Conservation (phyloP, 2,888 invertebrate species). For the Drosophila lacicola region DNA sequence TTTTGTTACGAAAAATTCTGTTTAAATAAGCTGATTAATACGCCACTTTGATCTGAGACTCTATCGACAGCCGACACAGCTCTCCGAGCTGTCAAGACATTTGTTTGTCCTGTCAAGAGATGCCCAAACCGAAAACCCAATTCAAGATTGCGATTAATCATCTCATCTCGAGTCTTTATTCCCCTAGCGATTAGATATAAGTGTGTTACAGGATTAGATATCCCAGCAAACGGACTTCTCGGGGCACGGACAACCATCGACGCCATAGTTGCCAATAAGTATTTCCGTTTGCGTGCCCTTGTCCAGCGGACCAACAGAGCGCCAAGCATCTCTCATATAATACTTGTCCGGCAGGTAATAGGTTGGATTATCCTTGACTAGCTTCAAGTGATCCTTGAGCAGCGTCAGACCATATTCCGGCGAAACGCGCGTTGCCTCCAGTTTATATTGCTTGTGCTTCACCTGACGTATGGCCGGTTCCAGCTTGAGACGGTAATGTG, state of each 20-base stretch:
- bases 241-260: slow-evolving; percentile 69
- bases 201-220: slow-evolving; percentile 33
- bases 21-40: neutral
- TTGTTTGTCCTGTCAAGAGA: neutral
- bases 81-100: neutral
- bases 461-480: slow-evolving; percentile 55
- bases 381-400: slow-evolving; percentile 47
- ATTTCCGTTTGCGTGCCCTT: slow-evolving; percentile 63
- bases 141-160: neutral
- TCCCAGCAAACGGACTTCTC: slow-evolving; percentile 66
- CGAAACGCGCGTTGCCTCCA: slow-evolving; percentile 33
- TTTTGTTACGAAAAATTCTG: neutral
- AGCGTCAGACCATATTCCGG: slow-evolving; percentile 42
- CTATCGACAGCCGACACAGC: neutral
- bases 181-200: slow-evolving; percentile 1
- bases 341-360: slow-evolving; percentile 64
- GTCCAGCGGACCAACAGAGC: slow-evolving; percentile 36
- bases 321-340: slow-evolving; percentile 25
- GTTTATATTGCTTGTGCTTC: slow-evolving; percentile 53
- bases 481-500: slow-evolving; percentile 41
- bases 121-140: neutral
- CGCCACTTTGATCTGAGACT: neutral
- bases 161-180: slow-evolving; percentile 37
- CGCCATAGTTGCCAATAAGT: slow-evolving; percentile 54
- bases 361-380: slow-evolving; percentile 35